phyloP scores from a whole-genome alignment of 2,888 invertebrate genomes.

The Rugalucina vietnamica region DNA sequence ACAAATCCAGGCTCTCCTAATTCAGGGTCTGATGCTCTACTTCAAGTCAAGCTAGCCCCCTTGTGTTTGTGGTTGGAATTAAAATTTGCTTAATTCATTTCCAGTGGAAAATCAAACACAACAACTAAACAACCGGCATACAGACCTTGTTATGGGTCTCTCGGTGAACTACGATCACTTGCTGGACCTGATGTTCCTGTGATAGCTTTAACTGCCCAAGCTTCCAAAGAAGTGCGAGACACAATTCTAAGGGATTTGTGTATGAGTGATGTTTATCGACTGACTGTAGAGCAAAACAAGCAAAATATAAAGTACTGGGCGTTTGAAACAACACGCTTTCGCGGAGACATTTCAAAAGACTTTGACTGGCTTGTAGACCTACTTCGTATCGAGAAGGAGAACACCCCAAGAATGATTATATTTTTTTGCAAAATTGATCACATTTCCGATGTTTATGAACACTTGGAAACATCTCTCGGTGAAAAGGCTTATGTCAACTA shows the following conservation, averaged over 20 bases:
- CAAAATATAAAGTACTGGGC: constrained; percentile 28
- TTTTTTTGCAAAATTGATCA: constrained; percentile 43
- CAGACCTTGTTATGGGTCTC: constrained; percentile 32
- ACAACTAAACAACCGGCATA: constrained; percentile 14
- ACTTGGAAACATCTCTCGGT: constrained; percentile 20
- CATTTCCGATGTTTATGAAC: constrained; percentile 34
- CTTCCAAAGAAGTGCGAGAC: constrained; percentile 16
- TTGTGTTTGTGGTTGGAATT: too few relatives aligned
- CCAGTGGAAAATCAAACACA: constrained; percentile 1
- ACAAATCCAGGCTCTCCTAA: too few relatives aligned
- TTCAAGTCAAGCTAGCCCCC: too few relatives aligned
- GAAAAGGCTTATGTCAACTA: constrained; percentile 9
- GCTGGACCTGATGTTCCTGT: constrained; percentile 26
- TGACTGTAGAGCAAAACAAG: constrained; percentile 7
- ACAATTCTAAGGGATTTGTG: background rate
- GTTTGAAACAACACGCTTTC: background rate
- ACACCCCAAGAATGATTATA: constrained; percentile 33
- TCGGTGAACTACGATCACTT: constrained; percentile 39
- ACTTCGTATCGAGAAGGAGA: background rate
- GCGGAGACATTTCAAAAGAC: constrained; percentile 13
- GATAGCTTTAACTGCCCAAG: constrained; percentile 46
- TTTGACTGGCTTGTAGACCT: constrained; percentile 30
- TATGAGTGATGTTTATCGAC: background rate
- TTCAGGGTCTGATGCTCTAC: too few relatives aligned
- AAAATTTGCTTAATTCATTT: too few relatives aligned